Base-by-base conservation (phyloP, 2,888 invertebrate genomes). In the Panopea generosa region DNA sequence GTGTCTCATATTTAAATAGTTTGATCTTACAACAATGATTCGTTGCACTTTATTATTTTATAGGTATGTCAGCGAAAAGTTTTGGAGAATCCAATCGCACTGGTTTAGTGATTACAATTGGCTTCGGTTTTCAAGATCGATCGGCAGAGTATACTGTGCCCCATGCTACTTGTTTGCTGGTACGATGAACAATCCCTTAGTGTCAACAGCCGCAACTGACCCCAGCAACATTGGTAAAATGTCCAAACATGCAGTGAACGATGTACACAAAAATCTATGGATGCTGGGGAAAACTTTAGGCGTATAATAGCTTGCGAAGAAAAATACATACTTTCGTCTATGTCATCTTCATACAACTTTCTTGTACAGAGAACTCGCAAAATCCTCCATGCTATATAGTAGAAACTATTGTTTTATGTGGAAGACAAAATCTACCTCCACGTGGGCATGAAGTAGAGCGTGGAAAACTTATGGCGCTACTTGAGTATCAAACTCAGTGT, bases 321-420 rank as follows among this genome's bases (percentile, higher is more conserved):
- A 20, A 67, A 66, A 16, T 22, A 67, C 45, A 66, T 66, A 14
- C 0, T 45, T 11, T 24, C 3, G 0, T 20, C 47, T 1, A 40
- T 72, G 20, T 56, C 57, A n/a, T 45, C 47, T 4, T 4, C 45
- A 1, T 33, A 57, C 38, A 18, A 68, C 16, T 4, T 33, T 9
- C 2, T 27, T 1, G 60, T 68, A 0, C 18, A 16, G 14, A 68
- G 50, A 24, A 59, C 59, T 20, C 7, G 68, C 38, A 27, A 53
- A 1, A 67, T 73, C 27, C 20, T 67, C 9, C n/a, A 9, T 14
- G 47, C 11, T 16, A 73, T 73, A 6, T 72, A 14, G 52, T 61
- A 1, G 73, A 73, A 14, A 49, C 66, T 9, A 67, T 73, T 3
- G 56, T 73, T 16, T 29, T 73, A 14, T 73, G 73, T 40, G 73